Evolutionary conservation across 1,140 invertebrate species (phyloP), one percentile per base, ranked within the genome.

Genomic region (Oncopeltus fasciatus): DNA sequence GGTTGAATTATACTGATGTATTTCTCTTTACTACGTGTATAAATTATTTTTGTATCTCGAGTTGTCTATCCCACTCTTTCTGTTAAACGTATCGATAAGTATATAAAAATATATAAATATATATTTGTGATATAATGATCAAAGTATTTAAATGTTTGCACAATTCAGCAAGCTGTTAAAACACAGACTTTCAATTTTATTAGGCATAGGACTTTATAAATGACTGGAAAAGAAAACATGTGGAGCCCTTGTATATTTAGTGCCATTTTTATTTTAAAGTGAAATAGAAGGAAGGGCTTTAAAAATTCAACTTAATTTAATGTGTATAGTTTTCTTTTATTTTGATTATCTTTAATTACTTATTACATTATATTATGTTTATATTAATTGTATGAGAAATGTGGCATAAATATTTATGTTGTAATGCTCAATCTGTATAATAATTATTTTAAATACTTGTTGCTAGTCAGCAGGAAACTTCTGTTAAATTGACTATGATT

Each of bases 371-470:
- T n/a, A n/a, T 38, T 38, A 38, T 38, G 5, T 8, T 38, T 38
- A 38, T 38, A 5, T 38, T 5, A 8, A 14, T 38, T 38, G 31
- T 8, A 38, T 53, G 49, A 53, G 24, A 53, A 53, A 27, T 4
- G 20, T 24, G 24, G 49, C 49, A 14, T 27, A 53, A 24, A 14
- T 1, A 53, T 5, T 53, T 60, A 44, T 18, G 26, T 49, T 53
- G 24, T 51, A 62, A 62, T 62, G 61, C 61, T 62, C 61, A 62
- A 62, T 47, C 27, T 62, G 61, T 62, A 62, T 44, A 62, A 20
- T 62, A 62, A 27, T n/a, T n/a, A n/a, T n/a, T 31, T 33, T 62
- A 62, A 21, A 31, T n/a, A 62, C 49, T 33, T 62, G 43, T 62
- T 62, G 61, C 61, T 62, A 62, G 61, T 62, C 61, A 62, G 61